These are phyloP conservation scores for Ptilonorhynchus violaceus DNA, from an alignment of 2,113 vertebrate genomes.

Conservation along the genomic window DNA sequence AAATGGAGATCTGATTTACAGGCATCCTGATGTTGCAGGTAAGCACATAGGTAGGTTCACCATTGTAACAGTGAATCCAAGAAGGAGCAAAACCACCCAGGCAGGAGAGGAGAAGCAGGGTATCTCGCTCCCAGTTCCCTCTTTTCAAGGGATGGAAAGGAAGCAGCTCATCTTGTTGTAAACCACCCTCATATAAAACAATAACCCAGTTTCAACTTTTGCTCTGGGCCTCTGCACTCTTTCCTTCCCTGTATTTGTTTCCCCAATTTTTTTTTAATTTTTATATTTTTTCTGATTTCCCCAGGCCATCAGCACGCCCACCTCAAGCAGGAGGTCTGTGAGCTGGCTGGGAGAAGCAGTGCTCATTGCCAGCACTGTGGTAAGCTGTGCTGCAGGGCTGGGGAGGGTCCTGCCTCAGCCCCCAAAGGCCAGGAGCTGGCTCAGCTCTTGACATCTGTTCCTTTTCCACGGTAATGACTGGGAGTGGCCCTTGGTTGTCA, in stretches of 20 bases:
- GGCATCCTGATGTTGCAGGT: neutral
- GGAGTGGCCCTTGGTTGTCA: neutral
- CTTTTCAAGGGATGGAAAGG: neutral
- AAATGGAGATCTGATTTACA: neutral
- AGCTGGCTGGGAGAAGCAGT: neutral
- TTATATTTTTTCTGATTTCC: neutral
- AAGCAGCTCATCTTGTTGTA: neutral
- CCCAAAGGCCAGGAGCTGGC: neutral
- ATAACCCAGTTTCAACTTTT: neutral
- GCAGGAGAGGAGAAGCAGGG: neutral
- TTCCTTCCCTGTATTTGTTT: neutral
- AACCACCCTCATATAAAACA: neutral
- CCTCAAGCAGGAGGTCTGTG: neutral
- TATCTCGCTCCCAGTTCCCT: neutral
- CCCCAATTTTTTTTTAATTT: neutral
- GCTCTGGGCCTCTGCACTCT: neutral
- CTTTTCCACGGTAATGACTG: neutral
- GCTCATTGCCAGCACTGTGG: neutral
- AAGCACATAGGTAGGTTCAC: neutral
- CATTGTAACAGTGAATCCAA: rapidly evolving
- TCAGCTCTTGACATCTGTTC: neutral
- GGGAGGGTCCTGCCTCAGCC: neutral
- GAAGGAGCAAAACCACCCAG: neutral
- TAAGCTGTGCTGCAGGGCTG: neutral
- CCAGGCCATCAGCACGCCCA: neutral